Percentiles rank a stretch among this genome's conserved stretches.
Evolutionary conservation across 92 coral and sea anemone genomes (phyloP).

Genomic region (Palythoa grandiflora): DNA sequence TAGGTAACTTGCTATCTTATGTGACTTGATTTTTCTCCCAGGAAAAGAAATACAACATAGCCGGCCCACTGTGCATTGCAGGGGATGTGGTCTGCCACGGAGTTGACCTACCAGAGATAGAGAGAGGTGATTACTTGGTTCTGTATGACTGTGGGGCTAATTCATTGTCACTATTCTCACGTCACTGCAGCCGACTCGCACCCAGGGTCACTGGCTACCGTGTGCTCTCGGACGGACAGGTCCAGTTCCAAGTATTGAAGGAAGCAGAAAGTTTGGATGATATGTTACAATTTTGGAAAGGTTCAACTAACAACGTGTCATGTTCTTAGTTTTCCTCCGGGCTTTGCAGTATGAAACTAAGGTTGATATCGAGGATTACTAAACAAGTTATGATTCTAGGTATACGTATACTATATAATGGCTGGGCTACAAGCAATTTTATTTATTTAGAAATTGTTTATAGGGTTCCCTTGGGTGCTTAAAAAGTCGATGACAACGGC

Average conservation of each 20-base stretch:
- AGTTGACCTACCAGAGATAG: constrained; percentile 78
- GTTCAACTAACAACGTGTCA: constrained; percentile 35
- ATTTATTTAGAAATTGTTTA: too few species aligned
- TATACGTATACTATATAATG: too few species aligned
- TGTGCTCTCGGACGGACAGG: constrained; percentile 61
- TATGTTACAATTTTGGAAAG: constrained; percentile 85
- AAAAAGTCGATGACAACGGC: too few species aligned
- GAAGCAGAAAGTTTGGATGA: constrained; percentile 91
- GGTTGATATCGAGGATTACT: too few species aligned
- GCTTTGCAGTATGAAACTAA: too few species aligned
- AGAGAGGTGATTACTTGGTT: constrained; percentile 80
- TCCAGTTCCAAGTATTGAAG: constrained; percentile 81
- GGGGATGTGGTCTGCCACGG: constrained; percentile 86
- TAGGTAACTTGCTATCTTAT: too few species aligned
- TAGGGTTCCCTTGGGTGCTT: too few species aligned
- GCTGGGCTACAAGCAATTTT: too few species aligned
- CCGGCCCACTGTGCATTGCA: constrained; percentile 94
- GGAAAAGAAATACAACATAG: constrained; percentile 79
- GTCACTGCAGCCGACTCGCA: constrained; percentile 91
- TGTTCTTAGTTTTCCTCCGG: not conserved
- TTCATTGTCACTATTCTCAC: constrained; percentile 74
- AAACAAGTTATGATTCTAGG: too few species aligned
- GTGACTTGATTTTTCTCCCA: constrained; percentile 12
- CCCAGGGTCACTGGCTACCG: constrained; percentile 92
- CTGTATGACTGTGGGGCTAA: constrained; percentile 95